Conservation (phyloP, 2,888 invertebrate genomes). For the Chloroclystis v-ata region DNA sequence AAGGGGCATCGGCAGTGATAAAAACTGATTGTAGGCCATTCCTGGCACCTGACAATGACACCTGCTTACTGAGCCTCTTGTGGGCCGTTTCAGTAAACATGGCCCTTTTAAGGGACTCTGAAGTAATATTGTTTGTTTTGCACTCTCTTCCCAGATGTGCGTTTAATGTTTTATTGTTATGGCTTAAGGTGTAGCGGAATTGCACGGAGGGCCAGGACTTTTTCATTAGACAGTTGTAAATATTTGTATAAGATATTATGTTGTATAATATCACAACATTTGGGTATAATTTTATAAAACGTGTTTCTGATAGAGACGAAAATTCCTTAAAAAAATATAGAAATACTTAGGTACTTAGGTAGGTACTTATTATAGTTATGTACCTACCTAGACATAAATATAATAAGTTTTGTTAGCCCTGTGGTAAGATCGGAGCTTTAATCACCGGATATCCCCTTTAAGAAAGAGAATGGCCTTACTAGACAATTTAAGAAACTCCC, state of each 20-base stretch:
- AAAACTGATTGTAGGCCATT: constrained; percentile 42
- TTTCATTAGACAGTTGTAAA: too few species aligned
- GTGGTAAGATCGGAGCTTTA: too few species aligned
- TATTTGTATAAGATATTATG: too few species aligned
- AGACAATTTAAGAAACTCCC: not conserved
- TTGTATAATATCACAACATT: too few species aligned
- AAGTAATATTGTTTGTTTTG: constrained; percentile 26
- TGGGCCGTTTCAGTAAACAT: constrained; percentile 25
- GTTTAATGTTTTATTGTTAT: constrained; percentile 6
- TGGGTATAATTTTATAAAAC: too few species aligned
- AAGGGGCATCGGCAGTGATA: constrained; percentile 39
- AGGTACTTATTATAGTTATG: too few species aligned
- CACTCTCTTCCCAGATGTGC: constrained; percentile 20
- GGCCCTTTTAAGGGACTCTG: constrained; percentile 27
- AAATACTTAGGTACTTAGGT: too few species aligned
- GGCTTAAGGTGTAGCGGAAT: not conserved
- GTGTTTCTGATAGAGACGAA: too few species aligned
- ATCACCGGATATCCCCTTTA: not conserved
- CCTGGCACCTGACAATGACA: constrained; percentile 41
- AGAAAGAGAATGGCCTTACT: not conserved
- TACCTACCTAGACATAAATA: too few species aligned
- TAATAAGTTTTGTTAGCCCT: too few species aligned
- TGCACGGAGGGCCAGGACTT: too few species aligned
- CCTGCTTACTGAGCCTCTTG: constrained; percentile 34
- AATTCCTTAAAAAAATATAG: too few species aligned